phyloP scores from a whole-genome alignment of 2,888 invertebrate genomes.

The Drosophila gaucha region DNA sequence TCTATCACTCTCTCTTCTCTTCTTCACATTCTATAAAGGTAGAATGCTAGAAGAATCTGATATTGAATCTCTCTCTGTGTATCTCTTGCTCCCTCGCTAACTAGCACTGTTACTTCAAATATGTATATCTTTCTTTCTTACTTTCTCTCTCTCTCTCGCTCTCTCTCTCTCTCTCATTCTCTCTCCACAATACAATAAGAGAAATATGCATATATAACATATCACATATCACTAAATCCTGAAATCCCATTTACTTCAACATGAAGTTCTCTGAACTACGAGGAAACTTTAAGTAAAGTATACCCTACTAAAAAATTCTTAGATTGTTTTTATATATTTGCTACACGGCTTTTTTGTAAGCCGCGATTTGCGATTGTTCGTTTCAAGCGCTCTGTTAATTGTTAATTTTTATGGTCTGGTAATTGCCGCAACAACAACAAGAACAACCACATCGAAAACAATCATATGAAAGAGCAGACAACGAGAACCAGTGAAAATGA shows the following conservation, averaged over 20 bases:
- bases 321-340: conserved; percentile 40
- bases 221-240: neutral
- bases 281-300: conserved; percentile 9
- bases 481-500: conserved; percentile 49
- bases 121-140: neutral
- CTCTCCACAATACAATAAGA: too few relatives aligned
- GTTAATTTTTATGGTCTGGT: conserved; percentile 83
- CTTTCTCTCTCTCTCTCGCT: neutral
- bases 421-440: conserved; percentile 58
- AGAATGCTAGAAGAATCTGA: too few relatives aligned
- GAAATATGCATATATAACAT: too few relatives aligned
- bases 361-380: conserved; percentile 75
- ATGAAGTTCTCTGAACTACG: neutral
- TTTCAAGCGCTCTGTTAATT: conserved; percentile 76
- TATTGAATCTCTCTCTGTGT: neutral
- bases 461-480: conserved; percentile 38
- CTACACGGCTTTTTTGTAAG: conserved; percentile 75
- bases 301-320: neutral
- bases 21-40: too few relatives aligned
- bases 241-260: neutral
- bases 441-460: conserved; percentile 29
- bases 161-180: neutral
- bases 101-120: too few relatives aligned
- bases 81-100: neutral
- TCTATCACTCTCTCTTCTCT: neutral